phyloP scores from a whole-genome alignment of 2,888 invertebrate genomes.

The Microctonus hyperodae region DNA sequence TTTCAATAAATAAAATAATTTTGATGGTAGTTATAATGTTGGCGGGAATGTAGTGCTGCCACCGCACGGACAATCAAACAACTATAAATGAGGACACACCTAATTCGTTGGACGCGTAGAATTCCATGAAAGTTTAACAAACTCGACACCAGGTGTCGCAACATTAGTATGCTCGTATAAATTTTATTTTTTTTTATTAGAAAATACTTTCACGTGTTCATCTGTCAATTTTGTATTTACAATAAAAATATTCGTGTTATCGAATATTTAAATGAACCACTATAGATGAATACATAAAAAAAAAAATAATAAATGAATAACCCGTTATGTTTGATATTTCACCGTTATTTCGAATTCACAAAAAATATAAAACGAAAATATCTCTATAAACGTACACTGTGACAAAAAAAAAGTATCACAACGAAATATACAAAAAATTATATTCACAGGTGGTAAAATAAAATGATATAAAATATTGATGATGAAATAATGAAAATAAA shows the following conservation, averaged over 20 bases:
- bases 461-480: neutral
- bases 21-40: no score
- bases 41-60: conserved; percentile 3
- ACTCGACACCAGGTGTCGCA: conserved; percentile 55
- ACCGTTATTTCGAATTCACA: no score
- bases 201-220: conserved; percentile 36
- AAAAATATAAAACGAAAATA: no score
- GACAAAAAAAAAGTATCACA: neutral
- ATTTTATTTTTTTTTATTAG: conserved; percentile 20
- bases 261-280: neutral
- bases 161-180: conserved; percentile 46
- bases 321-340: no score
- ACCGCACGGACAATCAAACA: neutral
- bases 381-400: no score
- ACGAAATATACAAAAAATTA: neutral
- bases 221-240: conserved; percentile 25
- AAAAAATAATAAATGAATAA: no score
- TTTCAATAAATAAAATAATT: no score
- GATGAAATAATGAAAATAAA: neutral
- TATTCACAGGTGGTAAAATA: neutral
- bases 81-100: conserved; percentile 1
- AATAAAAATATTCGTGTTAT: neutral
- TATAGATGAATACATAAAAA: neutral
- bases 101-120: neutral
- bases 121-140: conserved; percentile 11